Conservation (phyloP, 1,140 invertebrate genomes). For the Hydropsyche tenuis region DNA sequence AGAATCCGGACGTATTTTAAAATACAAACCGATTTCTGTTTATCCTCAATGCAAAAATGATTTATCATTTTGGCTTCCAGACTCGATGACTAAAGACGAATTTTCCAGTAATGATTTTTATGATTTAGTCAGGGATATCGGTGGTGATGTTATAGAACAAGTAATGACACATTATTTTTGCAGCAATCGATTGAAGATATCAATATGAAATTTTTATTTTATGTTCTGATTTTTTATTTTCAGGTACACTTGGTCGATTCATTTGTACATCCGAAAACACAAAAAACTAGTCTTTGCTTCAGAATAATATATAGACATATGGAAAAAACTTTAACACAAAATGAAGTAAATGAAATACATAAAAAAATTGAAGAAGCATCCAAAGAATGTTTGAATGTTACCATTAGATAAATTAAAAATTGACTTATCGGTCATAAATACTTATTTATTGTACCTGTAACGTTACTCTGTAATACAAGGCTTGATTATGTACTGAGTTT, state of each 20-base stretch:
- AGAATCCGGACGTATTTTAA: constrained; percentile 68
- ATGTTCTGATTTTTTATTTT: constrained; percentile 45
- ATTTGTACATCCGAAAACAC: constrained; percentile 86
- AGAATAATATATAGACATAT: constrained; percentile 93
- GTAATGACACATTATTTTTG: constrained; percentile 57
- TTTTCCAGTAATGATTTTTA: constrained; percentile 92
- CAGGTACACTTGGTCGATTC: constrained; percentile 86
- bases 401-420: constrained; percentile 66
- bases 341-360: constrained; percentile 89
- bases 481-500: too few species aligned
- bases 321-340: constrained; percentile 85
- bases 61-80: constrained; percentile 95
- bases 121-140: constrained; percentile 87
- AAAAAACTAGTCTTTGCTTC: constrained; percentile 87
- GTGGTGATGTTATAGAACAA: constrained; percentile 92
- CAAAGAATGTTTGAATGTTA: constrained; percentile 70
- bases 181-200: not conserved
- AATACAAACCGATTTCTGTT: constrained; percentile 83
- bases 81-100: constrained; percentile 60
- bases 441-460: too few species aligned
- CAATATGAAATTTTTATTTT: not conserved
- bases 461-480: too few species aligned
- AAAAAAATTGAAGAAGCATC: constrained; percentile 73
- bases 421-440: not conserved
- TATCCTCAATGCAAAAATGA: constrained; percentile 93